phyloP scores from a whole-genome alignment of 2,888 invertebrate species.

The Lycaena phlaeas region DNA sequence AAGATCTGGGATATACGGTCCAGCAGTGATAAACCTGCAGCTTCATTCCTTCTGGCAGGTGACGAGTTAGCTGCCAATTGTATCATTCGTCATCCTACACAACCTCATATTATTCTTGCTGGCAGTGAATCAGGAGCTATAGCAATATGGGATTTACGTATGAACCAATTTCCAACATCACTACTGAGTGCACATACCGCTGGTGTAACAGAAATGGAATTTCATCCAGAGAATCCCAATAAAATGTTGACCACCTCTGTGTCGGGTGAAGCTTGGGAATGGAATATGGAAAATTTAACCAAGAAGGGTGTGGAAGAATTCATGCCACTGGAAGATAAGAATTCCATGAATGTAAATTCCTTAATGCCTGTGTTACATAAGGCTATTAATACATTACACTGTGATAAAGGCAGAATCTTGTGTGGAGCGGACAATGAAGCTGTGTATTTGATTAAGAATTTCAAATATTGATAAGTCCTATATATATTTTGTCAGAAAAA shows the following conservation, averaged over 20 bases:
- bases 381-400: conserved; percentile 86
- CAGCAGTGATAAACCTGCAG: conserved; percentile 74
- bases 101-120: conserved; percentile 86
- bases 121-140: conserved; percentile 91
- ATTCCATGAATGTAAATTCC: conserved; percentile 79
- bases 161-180: conserved; percentile 87
- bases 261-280: conserved; percentile 91
- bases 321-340: conserved; percentile 80
- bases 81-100: conserved; percentile 88
- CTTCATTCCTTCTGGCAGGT: conserved; percentile 82
- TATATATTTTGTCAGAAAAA: not conserved
- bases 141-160: conserved; percentile 91
- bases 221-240: conserved; percentile 88
- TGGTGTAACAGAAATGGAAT: conserved; percentile 87
- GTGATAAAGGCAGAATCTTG: conserved; percentile 80
- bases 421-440: conserved; percentile 94
- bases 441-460: conserved; percentile 83
- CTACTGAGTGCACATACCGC: conserved; percentile 84
- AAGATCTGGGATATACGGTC: conserved; percentile 90
- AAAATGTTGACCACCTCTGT: conserved; percentile 87
- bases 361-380: conserved; percentile 83
- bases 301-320: conserved; percentile 64
- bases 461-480: conserved; percentile 34
- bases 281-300: conserved; percentile 78
- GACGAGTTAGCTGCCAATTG: conserved; percentile 83